Evolutionary conservation across 2,797 vertebrate species (phyloP).

Genomic region (Myioborus melanocephalus): DNA sequence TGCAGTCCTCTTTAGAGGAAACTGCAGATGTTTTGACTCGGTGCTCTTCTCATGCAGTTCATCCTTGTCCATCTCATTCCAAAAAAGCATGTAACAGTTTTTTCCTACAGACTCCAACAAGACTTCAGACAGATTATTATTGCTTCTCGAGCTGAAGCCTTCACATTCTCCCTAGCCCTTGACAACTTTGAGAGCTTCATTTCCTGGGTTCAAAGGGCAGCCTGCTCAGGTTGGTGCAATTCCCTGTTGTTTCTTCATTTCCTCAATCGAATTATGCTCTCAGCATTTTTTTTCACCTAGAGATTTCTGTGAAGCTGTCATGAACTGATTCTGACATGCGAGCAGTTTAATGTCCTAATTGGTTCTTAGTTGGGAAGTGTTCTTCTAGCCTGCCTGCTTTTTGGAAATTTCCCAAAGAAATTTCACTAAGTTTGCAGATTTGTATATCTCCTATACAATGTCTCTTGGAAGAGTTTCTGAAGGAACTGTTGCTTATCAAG

Average conservation of each 20-base stretch:
- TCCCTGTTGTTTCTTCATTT: not conserved
- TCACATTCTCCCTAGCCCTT: not conserved
- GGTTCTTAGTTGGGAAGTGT: not conserved
- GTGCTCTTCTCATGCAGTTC: not conserved
- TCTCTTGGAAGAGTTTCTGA: not conserved
- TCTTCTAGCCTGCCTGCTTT: not conserved
- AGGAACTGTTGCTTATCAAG: not conserved
- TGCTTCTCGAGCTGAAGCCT: not conserved
- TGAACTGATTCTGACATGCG: rapidly evolving
- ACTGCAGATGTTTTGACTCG: not conserved
- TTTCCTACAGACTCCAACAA: not conserved
- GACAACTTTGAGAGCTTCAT: not conserved
- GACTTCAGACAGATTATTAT: not conserved
- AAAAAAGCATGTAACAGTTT: not conserved
- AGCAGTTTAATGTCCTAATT: not conserved
- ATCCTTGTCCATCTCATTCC: not conserved
- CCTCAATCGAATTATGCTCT: not conserved
- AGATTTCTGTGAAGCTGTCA: not conserved
- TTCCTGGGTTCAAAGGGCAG: not conserved
- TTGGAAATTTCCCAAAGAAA: not conserved
- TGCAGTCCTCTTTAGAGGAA: not conserved
- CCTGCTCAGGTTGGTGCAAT: not conserved
- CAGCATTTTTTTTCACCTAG: not conserved
- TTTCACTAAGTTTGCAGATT: not conserved
- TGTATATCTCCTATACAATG: not conserved